Base-by-base conservation (phyloP, 1,140 invertebrate species). In the Trichoplusia ni region DNA sequence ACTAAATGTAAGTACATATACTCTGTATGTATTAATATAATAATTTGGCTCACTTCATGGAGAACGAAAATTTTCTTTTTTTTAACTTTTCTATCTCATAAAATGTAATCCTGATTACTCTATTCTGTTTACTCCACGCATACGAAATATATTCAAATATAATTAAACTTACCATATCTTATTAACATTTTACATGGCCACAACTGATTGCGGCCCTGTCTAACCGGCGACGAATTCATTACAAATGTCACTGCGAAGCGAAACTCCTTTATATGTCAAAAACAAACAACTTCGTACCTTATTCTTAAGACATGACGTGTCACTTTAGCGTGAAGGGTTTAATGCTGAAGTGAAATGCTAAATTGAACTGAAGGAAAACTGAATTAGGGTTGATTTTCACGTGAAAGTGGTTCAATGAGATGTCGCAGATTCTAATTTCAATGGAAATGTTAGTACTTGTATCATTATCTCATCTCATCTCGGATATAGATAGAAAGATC, bases 161-260 rank as follows among this genome's bases (percentile, higher is more conserved):
- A 54, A 54, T 37, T 54, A 27, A 54, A 37, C 13, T 16, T 37
- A 37, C 19, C 31, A 54, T 54, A 51, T 31, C 47, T 16, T 51
- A 54, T 38, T 58, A 40, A 42, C 54, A 40, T 42, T 54, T 58
- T 44, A 25, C 14, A 58, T 40, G 25, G 37, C 54, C 19, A 25
- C 35, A 58, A 61, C 33, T 61, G 40, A 61, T 47, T 61, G 38
- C 44, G 25, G 14, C 58, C 56, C 56, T 60, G 44, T 42, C 14
- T 58, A 37, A 58, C 11, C 37, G 54, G 1, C 31, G 58, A 37
- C 44, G 44, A 61, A 61, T 61, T 61, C 58, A 61, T 61, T 61
- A 49, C 58, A 61, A 61, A 61, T 61, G 44, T 61, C 31, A 38
- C 58, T 27, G 23, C 44, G 21, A 49, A 47, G 19, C 37, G 13